Percentiles rank a stretch among this genome's conserved stretches.
phyloP scores from a whole-genome alignment of 1,140 invertebrate species.

The Trissolcus basalis region DNA sequence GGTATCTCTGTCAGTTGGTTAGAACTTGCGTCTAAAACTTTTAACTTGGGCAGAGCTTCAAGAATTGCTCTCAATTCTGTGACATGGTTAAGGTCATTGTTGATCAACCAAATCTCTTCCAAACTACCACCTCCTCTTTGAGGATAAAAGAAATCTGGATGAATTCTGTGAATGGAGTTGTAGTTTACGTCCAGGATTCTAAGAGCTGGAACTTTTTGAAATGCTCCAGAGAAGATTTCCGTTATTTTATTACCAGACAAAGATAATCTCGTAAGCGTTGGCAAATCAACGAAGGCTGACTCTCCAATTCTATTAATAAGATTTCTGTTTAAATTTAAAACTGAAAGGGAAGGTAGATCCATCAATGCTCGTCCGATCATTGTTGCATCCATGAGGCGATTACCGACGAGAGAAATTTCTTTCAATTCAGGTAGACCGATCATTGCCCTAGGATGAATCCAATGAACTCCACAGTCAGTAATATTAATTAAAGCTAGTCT shows the following conservation, averaged over 20 bases:
- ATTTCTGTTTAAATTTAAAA: constrained; percentile 83
- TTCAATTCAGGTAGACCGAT: constrained; percentile 82
- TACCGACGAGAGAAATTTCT: constrained; percentile 83
- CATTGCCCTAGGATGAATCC: constrained; percentile 86
- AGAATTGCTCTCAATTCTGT: constrained; percentile 83
- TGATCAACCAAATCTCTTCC: constrained; percentile 85
- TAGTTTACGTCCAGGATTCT: constrained; percentile 85
- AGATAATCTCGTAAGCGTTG: constrained; percentile 82
- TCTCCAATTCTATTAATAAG: constrained; percentile 83
- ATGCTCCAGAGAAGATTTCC: constrained; percentile 85
- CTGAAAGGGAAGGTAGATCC: constrained; percentile 83
- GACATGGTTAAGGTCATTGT: constrained; percentile 85
- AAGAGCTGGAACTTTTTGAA: constrained; percentile 85
- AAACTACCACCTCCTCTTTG: constrained; percentile 82
- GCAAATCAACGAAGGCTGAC: constrained; percentile 87
- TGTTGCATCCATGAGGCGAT: constrained; percentile 84
- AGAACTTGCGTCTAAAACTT: constrained; percentile 85
- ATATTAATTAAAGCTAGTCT: constrained; percentile 85
- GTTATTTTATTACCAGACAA: constrained; percentile 85
- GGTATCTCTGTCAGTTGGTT: constrained; percentile 86
- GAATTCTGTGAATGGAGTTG: constrained; percentile 85
- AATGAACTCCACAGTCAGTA: constrained; percentile 85
- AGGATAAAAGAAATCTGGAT: constrained; percentile 85
- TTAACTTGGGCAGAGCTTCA: constrained; percentile 84
- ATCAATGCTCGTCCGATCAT: constrained; percentile 86